phyloP scores from a whole-genome alignment of 1,140 invertebrate genomes.

The Aphis gossypii region DNA sequence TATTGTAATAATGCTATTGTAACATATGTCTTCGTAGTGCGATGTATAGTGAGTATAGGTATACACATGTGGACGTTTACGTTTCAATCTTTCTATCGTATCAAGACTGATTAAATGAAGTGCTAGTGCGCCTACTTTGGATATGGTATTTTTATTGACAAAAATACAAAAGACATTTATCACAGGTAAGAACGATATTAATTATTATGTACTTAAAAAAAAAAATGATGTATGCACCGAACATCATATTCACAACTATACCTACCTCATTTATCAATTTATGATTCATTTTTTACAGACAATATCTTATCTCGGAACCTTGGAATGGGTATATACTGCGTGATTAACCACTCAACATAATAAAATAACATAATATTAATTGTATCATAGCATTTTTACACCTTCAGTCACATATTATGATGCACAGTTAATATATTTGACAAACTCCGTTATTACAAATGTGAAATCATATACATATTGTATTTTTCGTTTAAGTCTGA shows the following conservation, averaged over 20 bases:
- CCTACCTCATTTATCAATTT: not conserved
- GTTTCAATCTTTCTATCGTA: not conserved
- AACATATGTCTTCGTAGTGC: not conserved
- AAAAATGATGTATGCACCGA: not conserved
- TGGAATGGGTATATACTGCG: not conserved
- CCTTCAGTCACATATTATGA: not conserved
- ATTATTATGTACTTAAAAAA: not conserved
- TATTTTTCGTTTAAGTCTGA: not conserved
- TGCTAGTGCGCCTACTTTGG: not conserved
- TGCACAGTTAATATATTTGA: not conserved
- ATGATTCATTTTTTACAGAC: not conserved
- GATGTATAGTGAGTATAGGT: not conserved
- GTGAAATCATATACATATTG: not conserved
- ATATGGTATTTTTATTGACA: not conserved
- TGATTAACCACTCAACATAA: constrained; percentile 12
- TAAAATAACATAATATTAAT: not conserved
- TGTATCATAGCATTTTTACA: not conserved
- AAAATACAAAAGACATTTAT: not conserved
- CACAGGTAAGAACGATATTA: not conserved
- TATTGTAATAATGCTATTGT: not conserved
- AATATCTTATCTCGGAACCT: not conserved
- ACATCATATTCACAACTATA: not conserved
- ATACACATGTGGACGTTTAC: not conserved
- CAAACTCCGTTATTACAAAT: not conserved
- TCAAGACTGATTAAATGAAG: not conserved